Conservation (phyloP, 2,113 vertebrate genomes). For the Grallaria varia region DNA sequence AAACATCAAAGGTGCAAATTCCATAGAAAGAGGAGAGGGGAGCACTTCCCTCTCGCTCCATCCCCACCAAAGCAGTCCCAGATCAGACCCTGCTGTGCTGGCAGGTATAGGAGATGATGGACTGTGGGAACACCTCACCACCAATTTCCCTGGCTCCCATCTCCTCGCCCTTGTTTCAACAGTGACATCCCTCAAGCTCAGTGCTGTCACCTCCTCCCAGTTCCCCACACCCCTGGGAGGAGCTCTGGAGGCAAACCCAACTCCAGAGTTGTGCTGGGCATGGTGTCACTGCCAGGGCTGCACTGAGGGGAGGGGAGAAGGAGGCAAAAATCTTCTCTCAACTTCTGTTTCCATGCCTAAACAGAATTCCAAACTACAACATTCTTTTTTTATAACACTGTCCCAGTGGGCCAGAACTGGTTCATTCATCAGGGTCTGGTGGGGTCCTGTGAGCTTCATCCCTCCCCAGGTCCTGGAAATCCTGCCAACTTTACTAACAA, state of each 20-base stretch:
- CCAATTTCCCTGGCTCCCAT: background rate
- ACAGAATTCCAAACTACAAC: background rate
- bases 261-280: background rate
- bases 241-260: background rate
- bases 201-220: background rate
- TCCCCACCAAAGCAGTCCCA: background rate
- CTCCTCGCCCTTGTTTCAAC: background rate
- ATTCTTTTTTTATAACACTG: background rate
- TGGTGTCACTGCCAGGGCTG: background rate
- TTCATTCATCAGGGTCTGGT: background rate
- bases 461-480: background rate
- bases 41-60: background rate
- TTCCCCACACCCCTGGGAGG: background rate
- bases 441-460: background rate
- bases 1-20: background rate
- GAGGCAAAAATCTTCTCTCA: background rate
- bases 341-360: background rate
- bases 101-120: background rate
- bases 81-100: background rate
- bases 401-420: background rate
- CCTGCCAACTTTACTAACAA: background rate
- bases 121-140: background rate
- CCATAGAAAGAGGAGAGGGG: background rate
- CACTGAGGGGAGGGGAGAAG: background rate
- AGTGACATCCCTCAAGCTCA: rapidly evolving